A percentile compares a stretch with the other conserved stretches of the same genome.
Evolutionary conservation across 2,888 invertebrate genomes (phyloP).

Genomic region (Callyntrura sp.): DNA sequence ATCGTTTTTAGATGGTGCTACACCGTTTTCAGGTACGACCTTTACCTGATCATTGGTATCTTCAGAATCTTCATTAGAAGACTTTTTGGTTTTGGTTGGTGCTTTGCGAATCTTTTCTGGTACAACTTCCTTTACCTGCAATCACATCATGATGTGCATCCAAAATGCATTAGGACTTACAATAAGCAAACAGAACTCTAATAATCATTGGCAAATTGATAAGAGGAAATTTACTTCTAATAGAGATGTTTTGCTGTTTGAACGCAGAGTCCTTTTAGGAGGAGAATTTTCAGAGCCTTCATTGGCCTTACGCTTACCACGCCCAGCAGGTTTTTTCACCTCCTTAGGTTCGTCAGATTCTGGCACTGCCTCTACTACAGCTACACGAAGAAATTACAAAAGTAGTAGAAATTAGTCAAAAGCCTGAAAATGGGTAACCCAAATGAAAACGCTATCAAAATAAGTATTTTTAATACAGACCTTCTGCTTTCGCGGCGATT

Average conservation of each 20-base stretch:
- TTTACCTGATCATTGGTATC: not conserved
- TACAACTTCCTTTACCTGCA: not conserved
- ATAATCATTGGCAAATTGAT: no score
- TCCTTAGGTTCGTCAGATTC: not conserved
- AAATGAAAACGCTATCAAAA: no score
- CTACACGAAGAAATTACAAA: no score
- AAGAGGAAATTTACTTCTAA: no score
- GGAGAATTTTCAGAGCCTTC: slow-evolving; percentile 15
- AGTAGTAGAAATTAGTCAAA: no score
- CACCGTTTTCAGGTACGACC: not conserved
- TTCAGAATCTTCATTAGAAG: not conserved
- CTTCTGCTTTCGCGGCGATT: slow-evolving; percentile 21
- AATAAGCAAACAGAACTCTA: no score
- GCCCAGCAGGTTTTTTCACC: slow-evolving; percentile 52
- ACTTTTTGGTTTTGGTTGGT: slow-evolving; percentile 45
- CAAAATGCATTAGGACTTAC: no score
- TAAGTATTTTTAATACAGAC: no score
- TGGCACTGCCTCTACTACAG: slow-evolving; percentile 1
- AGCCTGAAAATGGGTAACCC: no score
- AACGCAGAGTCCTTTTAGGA: slow-evolving; percentile 56
- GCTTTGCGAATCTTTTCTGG: slow-evolving; percentile 47
- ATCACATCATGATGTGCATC: no score
- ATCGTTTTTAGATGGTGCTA: slow-evolving; percentile 4
- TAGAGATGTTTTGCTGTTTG: slow-evolving; percentile 53
- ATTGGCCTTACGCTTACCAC: slow-evolving; percentile 55